Evolutionary conservation across 2,888 invertebrate species (phyloP), one percentile per base, ranked within the genome.

Genomic region (Spodoptera exigua): DNA sequence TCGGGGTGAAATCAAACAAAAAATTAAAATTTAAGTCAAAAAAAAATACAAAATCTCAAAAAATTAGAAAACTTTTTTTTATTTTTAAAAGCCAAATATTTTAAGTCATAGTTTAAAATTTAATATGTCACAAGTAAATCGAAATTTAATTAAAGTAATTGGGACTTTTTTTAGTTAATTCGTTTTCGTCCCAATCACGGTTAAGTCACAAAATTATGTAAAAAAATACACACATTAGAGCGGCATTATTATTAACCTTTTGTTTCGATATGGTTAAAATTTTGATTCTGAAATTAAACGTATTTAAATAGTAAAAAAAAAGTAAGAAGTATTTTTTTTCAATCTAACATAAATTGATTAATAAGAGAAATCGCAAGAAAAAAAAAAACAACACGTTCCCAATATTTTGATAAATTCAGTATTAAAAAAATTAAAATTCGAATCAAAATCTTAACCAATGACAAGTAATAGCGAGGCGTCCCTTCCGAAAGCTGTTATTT

Each of bases 401-500:
- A 18, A 18, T 18, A 18, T 18, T 18, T 18, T 18, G 2, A 18
- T 18, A 3, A 3, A 18, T n/a, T n/a, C n/a, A n/a, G n/a, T n/a
- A n/a, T 5, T n/a, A 41, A 55, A 43, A 17, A 12, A 14, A 34
- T 36, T 1, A 16, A 36, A 60, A 62, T 77, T 76, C 63, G 69
- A 79, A 66, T 64, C 61, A 72, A 74, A 72, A 77, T 66, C 73
- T 48, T 43, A 45, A 65, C 27, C 61, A 58, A 49, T 21, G 60
- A 44, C 48, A 45, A 60, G 36, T 27, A 51, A 64, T 62, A 72
- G 65, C 68, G 35, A 62, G 64, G 60, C 66, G 59, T 62, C 61
- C 62, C 61, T 66, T 60, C 61, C 52, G 69, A 45, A 84, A 85
- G 80, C 82, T 74, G 74, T 79, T 79, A 79, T 71, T 74, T 49